phyloP scores from a whole-genome alignment of 2,113 vertebrate species.

The Leucosticte australis region DNA sequence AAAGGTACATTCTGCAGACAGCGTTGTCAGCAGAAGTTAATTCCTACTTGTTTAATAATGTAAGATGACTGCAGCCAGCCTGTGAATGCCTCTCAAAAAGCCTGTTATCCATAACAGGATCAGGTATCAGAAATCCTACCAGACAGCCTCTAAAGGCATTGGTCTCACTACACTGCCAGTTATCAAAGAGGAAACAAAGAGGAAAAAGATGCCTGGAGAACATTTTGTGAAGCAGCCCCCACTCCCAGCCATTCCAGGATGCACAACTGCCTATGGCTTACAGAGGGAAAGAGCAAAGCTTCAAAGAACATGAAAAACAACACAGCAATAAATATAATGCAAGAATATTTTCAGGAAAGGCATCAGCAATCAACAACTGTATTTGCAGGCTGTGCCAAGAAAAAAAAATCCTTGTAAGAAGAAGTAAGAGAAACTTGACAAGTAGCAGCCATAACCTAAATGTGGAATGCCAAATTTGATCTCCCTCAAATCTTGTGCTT shows the following conservation, averaged over 20 bases:
- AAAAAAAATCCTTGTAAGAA: not conserved
- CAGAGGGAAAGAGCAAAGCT: not conserved
- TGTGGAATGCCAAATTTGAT: not conserved
- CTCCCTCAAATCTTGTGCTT: not conserved
- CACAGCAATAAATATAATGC: not conserved
- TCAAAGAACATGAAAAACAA: not conserved
- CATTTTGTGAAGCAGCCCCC: not conserved
- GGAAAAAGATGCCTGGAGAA: not conserved
- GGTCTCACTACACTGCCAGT: not conserved
- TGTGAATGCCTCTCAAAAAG: not conserved
- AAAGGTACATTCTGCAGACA: not conserved
- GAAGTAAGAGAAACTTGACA: not conserved
- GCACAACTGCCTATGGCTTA: not conserved
- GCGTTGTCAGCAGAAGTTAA: not conserved
- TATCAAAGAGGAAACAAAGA: not conserved
- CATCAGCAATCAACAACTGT: not conserved
- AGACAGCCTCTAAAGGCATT: not conserved
- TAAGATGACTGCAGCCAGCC: conserved; percentile 9
- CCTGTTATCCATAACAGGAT: not conserved
- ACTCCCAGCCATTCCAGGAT: not conserved
- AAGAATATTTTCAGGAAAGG: not conserved
- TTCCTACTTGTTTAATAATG: conserved; percentile 34
- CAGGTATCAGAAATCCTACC: not conserved
- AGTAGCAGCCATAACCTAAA: not conserved
- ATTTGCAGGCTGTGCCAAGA: not conserved